These are phyloP conservation scores for Tympanoctomys barrerae DNA, from an alignment of 2,797 vertebrate species.

Conservation along the genomic window DNA sequence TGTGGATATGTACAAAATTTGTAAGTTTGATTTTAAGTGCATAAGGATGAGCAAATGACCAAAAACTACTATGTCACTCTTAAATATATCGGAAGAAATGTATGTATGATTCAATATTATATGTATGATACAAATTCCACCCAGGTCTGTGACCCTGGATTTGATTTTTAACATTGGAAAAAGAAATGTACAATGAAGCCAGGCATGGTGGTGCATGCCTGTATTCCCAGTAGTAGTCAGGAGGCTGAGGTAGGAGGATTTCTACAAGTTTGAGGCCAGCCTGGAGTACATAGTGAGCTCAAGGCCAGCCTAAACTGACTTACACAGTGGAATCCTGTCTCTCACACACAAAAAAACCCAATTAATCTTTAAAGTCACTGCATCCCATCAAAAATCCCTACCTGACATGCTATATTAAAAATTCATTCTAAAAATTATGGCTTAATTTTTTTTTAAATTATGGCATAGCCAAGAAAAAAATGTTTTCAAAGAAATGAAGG, in stretches of 20 bases:
- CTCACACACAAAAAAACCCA: neutral
- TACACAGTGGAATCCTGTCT: neutral
- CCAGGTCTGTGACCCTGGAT: neutral
- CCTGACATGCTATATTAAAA: conserved; percentile 32
- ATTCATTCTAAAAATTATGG: conserved; percentile 37
- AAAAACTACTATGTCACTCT: conserved; percentile 2
- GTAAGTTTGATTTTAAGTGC: conserved; percentile 23
- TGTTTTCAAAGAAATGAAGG: conserved; percentile 2
- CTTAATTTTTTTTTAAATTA: neutral
- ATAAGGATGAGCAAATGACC: conserved; percentile 1
- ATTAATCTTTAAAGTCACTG: conserved; percentile 27
- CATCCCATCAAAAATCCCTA: conserved; percentile 49
- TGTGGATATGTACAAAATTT: neutral
- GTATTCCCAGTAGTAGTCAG: neutral
- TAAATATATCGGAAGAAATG: conserved; percentile 21
- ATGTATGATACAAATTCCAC: neutral
- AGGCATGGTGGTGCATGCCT: neutral
- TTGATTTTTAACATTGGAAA: neutral
- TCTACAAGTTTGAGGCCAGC: neutral
- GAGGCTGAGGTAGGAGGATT: neutral
- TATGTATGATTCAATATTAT: neutral
- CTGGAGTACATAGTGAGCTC: neutral
- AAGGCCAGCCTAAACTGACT: neutral
- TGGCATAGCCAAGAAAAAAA: neutral
- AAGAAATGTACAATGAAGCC: neutral